phyloP scores from a whole-genome alignment of 2,797 vertebrate species.

The Sebastes iracundus region DNA sequence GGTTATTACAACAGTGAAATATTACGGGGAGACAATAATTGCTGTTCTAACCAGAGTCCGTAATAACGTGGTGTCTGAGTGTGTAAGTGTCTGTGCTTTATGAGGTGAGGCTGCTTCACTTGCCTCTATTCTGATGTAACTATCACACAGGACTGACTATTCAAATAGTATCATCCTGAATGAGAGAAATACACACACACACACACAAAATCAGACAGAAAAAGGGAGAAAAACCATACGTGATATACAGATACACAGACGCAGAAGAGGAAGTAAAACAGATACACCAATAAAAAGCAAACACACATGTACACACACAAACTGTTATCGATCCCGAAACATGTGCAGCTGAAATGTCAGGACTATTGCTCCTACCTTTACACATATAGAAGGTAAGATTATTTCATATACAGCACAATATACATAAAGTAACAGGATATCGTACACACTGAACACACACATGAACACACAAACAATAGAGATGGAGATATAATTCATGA shows the following conservation, averaged over 20 bases:
- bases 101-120: constrained; percentile 15
- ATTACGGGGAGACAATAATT: constrained; percentile 48
- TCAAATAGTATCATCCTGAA: background rate
- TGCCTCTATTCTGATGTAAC: background rate
- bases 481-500: background rate
- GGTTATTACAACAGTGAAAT: constrained; percentile 53
- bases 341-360: background rate
- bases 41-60: constrained; percentile 30
- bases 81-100: constrained; percentile 38
- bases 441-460: constrained; percentile 5
- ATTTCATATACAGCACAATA: background rate
- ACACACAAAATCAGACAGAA: background rate
- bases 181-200: background rate
- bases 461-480: background rate
- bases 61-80: constrained; percentile 17
- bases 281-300: background rate
- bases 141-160: background rate
- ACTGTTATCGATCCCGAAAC: background rate
- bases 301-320: background rate
- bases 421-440: background rate
- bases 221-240: background rate
- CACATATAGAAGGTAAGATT: background rate
- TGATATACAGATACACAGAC: background rate
- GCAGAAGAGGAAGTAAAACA: background rate
- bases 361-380: background rate